Percentiles rank a stretch among this genome's conserved stretches.
These are phyloP conservation scores for Atractosteus spatula DNA, from an alignment of 2,113 vertebrate genomes.

Conservation along the genomic window DNA sequence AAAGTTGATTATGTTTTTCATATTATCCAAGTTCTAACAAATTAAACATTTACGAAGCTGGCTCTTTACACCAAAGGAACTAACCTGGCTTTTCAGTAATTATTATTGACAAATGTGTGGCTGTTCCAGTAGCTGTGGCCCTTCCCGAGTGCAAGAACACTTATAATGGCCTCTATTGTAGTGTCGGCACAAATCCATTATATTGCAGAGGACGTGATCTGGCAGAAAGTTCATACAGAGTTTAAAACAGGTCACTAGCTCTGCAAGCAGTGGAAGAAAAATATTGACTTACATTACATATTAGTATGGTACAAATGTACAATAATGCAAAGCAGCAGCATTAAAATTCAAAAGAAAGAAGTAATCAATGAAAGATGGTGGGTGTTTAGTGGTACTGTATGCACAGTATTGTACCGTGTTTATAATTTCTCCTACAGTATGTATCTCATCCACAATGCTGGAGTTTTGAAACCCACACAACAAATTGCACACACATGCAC, in stretches of 20 bases:
- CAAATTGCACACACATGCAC: too few relatives aligned
- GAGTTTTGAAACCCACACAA: too few relatives aligned
- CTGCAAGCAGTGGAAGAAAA: not conserved
- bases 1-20: too few relatives aligned
- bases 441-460: too few relatives aligned
- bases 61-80: not conserved
- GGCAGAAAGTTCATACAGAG: slow-evolving; percentile 1
- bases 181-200: slow-evolving; percentile 1
- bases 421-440: too few relatives aligned
- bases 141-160: not conserved
- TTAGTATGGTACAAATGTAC: too few relatives aligned
- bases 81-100: not conserved
- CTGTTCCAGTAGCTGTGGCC: not conserved
- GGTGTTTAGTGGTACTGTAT: too few relatives aligned
- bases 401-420: too few relatives aligned
- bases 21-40: not conserved
- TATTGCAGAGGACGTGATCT: not conserved
- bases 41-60: not conserved
- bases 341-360: too few relatives aligned
- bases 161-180: not conserved
- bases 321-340: too few relatives aligned
- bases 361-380: too few relatives aligned
- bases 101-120: not conserved
- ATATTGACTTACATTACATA: too few relatives aligned
- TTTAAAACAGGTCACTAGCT: not conserved